Evolutionary conservation across 2,797 vertebrate species (phyloP).

Genomic region (Pseudomugil tenellus): DNA sequence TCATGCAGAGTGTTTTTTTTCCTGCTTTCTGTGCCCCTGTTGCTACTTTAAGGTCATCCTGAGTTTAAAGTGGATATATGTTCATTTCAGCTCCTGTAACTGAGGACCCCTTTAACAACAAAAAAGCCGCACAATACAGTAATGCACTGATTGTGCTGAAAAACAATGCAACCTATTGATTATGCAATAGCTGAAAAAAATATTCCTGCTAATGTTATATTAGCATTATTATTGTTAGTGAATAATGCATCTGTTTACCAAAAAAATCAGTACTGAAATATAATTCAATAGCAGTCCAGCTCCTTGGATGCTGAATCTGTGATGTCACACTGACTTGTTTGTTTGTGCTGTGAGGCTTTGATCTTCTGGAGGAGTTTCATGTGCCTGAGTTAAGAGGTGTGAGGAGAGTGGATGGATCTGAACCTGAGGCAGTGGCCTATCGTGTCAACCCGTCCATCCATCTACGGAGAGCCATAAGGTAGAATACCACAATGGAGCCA

Average conservation of each 20-base stretch:
- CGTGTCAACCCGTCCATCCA: slow-evolving; percentile 77
- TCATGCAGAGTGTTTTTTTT: slow-evolving; percentile 8
- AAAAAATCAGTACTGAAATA: slow-evolving; percentile 14
- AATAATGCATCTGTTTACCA: slow-evolving; percentile 25
- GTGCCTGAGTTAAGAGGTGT: slow-evolving; percentile 74
- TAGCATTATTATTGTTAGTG: slow-evolving; percentile 18
- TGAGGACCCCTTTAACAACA: neutral
- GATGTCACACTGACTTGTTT: slow-evolving; percentile 39
- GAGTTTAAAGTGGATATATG: slow-evolving; percentile 24
- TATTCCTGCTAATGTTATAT: neutral
- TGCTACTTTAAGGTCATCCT: slow-evolving; percentile 29
- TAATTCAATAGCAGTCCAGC: slow-evolving; percentile 26
- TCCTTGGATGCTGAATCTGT: slow-evolving; percentile 18
- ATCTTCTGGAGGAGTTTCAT: slow-evolving; percentile 82
- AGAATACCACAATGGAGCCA: slow-evolving; percentile 24
- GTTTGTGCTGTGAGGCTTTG: slow-evolving; percentile 72
- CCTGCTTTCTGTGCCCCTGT: slow-evolving; percentile 4
- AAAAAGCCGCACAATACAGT: slow-evolving; percentile 6
- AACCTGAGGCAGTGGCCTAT: slow-evolving; percentile 74
- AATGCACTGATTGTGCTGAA: neutral
- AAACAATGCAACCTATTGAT: neutral
- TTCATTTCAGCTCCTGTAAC: slow-evolving; percentile 15
- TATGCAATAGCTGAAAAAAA: neutral
- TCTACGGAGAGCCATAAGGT: slow-evolving; percentile 79
- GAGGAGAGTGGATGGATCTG: slow-evolving; percentile 75